Percentiles rank a stretch among this genome's conserved stretches.
These are phyloP conservation scores for Harpegnathos saltator DNA, from an alignment of 1,140 invertebrate genomes.

Conservation along the genomic window DNA sequence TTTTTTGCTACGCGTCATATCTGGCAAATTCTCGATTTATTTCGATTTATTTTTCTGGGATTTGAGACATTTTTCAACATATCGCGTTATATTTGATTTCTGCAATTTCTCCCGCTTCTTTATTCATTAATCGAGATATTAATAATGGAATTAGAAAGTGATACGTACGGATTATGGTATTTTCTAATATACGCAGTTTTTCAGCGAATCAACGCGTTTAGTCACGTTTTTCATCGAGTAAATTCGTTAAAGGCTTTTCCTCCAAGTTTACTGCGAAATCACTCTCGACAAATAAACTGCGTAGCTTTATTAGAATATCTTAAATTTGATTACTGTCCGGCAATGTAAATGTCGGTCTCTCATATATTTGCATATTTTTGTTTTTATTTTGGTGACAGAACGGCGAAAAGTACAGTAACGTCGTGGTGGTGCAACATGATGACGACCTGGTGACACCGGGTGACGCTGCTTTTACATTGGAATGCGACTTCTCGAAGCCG, in stretches of 20 bases:
- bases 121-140: conserved; percentile 3
- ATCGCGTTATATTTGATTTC: not conserved
- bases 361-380: not conserved
- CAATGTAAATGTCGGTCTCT: not conserved
- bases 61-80: not conserved
- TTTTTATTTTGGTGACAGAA: conserved; percentile 76
- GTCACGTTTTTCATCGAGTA: not conserved
- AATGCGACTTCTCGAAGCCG: conserved; percentile 87
- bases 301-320: too few relatives aligned
- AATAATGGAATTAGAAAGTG: not conserved
- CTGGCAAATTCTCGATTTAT: too few relatives aligned
- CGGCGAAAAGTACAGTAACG: conserved; percentile 86
- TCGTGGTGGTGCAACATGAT: conserved; percentile 88
- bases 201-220: not conserved
- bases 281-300: too few relatives aligned
- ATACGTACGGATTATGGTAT: not conserved
- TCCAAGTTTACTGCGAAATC: not conserved
- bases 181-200: not conserved
- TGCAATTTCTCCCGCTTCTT: conserved; percentile 22
- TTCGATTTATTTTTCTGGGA: too few relatives aligned
- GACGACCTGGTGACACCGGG: conserved; percentile 88
- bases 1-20: too few relatives aligned
- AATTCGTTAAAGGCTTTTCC: not conserved
- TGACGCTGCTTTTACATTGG: conserved; percentile 88
- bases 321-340: not conserved